Conservation (phyloP, 2,797 vertebrate species). For the Sebastes diploproa region DNA sequence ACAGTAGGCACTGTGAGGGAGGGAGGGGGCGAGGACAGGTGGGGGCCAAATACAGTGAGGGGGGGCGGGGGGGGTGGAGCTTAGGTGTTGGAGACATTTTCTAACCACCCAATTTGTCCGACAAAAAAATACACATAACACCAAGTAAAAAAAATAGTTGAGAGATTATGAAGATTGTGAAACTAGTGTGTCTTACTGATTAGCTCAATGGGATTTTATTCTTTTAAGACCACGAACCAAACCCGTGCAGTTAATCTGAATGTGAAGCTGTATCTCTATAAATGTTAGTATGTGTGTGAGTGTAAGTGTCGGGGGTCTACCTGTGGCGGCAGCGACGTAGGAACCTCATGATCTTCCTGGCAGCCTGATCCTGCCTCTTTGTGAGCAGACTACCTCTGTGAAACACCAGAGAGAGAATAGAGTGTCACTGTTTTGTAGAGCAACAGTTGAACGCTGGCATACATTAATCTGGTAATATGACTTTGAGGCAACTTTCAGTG, state of each 20-base stretch:
- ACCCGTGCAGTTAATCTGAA: slow-evolving; percentile 5
- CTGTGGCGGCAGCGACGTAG: slow-evolving; percentile 99
- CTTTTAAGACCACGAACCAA: slow-evolving; percentile 9
- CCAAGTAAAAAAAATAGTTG: not conserved
- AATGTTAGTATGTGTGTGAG: not conserved
- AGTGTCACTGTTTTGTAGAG: not conserved
- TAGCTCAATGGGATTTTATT: slow-evolving; percentile 22
- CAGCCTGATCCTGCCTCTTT: slow-evolving; percentile 99
- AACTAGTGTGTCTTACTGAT: slow-evolving; percentile 21
- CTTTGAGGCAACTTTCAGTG: not conserved
- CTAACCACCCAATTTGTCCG: slow-evolving; percentile 48
- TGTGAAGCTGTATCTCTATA: not conserved
- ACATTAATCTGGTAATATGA: not conserved
- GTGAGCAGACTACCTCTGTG: slow-evolving; percentile 96
- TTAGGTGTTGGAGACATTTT: slow-evolving; percentile 62
- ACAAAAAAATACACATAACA: slow-evolving; percentile 42
- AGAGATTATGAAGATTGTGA: slow-evolving; percentile 14
- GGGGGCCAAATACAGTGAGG: slow-evolving; percentile 68
- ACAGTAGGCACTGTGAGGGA: slow-evolving; percentile 83
- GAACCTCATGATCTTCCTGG: slow-evolving; percentile 99
- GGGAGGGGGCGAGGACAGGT: slow-evolving; percentile 62
- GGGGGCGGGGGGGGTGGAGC: slow-evolving; percentile 39
- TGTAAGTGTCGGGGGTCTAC: slow-evolving; percentile 73
- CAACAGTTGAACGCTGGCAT: not conserved
- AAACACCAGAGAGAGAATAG: slow-evolving; percentile 47